Percentiles rank a stretch among this genome's conserved stretches.
Evolutionary conservation across 2,888 invertebrate genomes (phyloP).

Genomic region (Nebria brevicollis): DNA sequence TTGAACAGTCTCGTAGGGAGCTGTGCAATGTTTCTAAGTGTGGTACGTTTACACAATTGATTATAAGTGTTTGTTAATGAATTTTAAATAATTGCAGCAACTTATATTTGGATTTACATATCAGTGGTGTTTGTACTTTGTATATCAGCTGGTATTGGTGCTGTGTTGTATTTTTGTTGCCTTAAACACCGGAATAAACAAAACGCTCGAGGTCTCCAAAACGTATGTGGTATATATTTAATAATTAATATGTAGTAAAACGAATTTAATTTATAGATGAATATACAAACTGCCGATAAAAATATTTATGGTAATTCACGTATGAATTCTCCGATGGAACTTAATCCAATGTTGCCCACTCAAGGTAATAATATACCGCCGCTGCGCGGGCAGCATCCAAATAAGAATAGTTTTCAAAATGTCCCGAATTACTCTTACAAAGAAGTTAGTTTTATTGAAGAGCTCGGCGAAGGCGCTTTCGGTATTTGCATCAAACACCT

Average conservation of each 20-base stretch:
- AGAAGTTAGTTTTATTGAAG: conserved; percentile 87
- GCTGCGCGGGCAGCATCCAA: conserved; percentile 55
- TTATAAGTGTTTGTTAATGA: too few relatives aligned
- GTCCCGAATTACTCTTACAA: conserved; percentile 88
- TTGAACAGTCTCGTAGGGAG: conserved; percentile 79
- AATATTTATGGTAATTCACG: conserved; percentile 85
- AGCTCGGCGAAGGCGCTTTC: conserved; percentile 95
- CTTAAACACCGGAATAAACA: conserved; percentile 66
- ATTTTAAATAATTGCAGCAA: conserved; percentile 68
- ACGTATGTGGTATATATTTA: conserved; percentile 58
- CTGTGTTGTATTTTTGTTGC: conserved; percentile 73
- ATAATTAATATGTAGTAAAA: background rate
- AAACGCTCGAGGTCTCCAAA: conserved; percentile 73
- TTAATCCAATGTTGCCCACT: conserved; percentile 79
- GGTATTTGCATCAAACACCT: conserved; percentile 65
- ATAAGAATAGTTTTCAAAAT: conserved; percentile 62
- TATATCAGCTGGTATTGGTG: conserved; percentile 66
- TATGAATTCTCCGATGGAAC: conserved; percentile 82
- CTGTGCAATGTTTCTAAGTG: conserved; percentile 90
- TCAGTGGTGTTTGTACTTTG: conserved; percentile 71
- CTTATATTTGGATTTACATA: conserved; percentile 85
- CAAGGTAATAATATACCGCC: conserved; percentile 65
- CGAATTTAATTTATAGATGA: conserved; percentile 62
- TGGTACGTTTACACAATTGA: conserved; percentile 57
- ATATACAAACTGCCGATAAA: conserved; percentile 77